Evolutionary conservation across 2,797 vertebrate genomes (phyloP), one percentile per base, ranked within the genome.

Genomic region (Halcyon badia): DNA sequence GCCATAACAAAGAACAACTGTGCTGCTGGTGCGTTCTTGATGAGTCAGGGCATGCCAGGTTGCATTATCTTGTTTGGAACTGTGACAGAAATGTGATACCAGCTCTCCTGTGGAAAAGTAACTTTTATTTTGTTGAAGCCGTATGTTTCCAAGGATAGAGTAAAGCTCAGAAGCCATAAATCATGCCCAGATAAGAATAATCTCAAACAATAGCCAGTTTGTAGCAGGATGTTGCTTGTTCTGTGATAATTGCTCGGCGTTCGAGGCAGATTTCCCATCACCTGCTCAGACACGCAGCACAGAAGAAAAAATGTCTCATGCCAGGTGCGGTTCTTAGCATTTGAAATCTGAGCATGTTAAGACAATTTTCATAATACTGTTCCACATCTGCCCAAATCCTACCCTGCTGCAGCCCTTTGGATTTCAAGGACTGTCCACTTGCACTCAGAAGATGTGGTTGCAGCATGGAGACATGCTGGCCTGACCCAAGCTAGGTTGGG

Each of bases 61-160:
- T 79, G 39, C 49, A 39, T 62, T 65, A 70, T 48, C 81, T 84
- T 8, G 0, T 73, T 77, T 68, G 16, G 79, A 89, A 13, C 39
- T 22, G 14, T 39, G 87, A 89, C 61, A 93, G 78, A 83, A 94
- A 87, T 1, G 7, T 52, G 25, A 89, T 61, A 68, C 19, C 48
- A 78, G n/a, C 26, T 44, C 71, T 41, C 90, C 89, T 90, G 93
- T 90, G 89, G 83, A 94, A 94, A 97, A 94, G 79, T 86, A 2
- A 82, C 84, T 94, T 91, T 96, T 94, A 96, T 94, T 95, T 89
- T 77, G 80, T 83, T 75, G 82, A 94, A 87, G 94, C 80, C 61
- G 21, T 80, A 71, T 0, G 2, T 69, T 83, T 82, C 83, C 73
- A 91, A 94, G 70, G 79, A 79, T 5, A 71, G 56, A 66, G 35